These are phyloP conservation scores for Thera britannica DNA, from an alignment of 2,888 invertebrate species.

Conservation along the genomic window DNA sequence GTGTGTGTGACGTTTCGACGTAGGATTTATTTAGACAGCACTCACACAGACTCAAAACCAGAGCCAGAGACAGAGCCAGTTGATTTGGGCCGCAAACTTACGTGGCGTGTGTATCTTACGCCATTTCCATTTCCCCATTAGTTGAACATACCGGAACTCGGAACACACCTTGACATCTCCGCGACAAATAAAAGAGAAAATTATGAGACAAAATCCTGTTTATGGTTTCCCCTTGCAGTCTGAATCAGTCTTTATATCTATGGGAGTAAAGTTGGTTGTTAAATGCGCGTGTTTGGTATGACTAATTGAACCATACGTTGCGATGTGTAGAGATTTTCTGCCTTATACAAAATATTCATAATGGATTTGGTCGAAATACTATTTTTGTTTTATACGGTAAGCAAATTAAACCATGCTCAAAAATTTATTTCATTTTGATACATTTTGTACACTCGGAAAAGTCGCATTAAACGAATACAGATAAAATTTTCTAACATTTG, in stretches of 20 bases:
- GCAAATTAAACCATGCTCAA: too few species aligned
- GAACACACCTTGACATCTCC: slow-evolving; percentile 39
- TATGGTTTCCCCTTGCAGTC: neutral
- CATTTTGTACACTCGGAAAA: too few species aligned
- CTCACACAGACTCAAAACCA: too few species aligned
- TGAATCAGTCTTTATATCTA: neutral
- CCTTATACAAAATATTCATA: neutral
- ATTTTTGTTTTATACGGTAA: too few species aligned
- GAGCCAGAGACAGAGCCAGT: too few species aligned
- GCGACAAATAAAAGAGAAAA: slow-evolving; percentile 29
- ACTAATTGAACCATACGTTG: slow-evolving; percentile 17
- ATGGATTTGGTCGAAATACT: neutral
- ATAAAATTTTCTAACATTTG: too few species aligned
- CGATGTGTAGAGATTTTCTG: slow-evolving; percentile 4
- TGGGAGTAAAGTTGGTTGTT: neutral
- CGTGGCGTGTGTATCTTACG: neutral
- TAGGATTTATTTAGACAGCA: too few species aligned
- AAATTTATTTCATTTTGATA: too few species aligned
- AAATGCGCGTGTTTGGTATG: neutral
- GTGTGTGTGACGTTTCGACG: too few species aligned
- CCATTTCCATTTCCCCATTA: slow-evolving; percentile 20
- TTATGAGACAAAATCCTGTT: slow-evolving; percentile 29
- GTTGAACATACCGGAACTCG: slow-evolving; percentile 28
- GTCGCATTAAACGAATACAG: too few species aligned
- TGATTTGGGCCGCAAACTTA: neutral